Evolutionary conservation across 2,113 vertebrate species (phyloP), one percentile per base, ranked within the genome.

Genomic region (Vulpes lagopus): DNA sequence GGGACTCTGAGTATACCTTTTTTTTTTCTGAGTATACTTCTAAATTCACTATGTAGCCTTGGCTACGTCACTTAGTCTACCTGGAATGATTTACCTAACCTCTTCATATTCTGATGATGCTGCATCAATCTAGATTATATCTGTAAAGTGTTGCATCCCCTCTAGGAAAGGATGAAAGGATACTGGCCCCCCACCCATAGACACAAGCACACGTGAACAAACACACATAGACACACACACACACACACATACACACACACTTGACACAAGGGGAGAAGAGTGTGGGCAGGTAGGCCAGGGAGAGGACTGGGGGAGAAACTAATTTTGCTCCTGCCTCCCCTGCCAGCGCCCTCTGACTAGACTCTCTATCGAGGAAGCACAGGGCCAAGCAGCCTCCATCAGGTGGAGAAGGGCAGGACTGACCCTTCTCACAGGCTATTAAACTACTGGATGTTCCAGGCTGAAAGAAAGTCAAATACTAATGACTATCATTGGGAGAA

Each of bases 231-330:
- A 27, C 27, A 4, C 5, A 27, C 10, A 15, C 11, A 30, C 67
- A 30, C 43, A 12, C 9, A 10, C 20, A 43, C 57, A n/a, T n/a
- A 15, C 38, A 80, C 88, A 97, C 91, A 82, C 95, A 55, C 76
- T 78, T 96, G 94, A 96, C 90, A 32, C 59, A 90, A 98, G 98
- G 89, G 69, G 91, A 76, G 69, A 97, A 73, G 65, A 73, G 30
- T 69, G 43, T 64, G 67, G 0, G 0, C 2, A 74, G 90, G 15
- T 6, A 32, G 25, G 25, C 9, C 32, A n/a, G 51, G 10, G 19
- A 67, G 81, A 43, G n/a, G 27, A 22, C 2, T 2, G 8, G 38
- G 5, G 22, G 65, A 55, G 59, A 65, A 43, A 8, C 14, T 0
- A 55, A 16, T 14, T 43, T 60, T 3, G 35, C 3, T 22, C 30